Base-by-base conservation (phyloP, 2,797 vertebrate species). In the Phataginus tricuspis region DNA sequence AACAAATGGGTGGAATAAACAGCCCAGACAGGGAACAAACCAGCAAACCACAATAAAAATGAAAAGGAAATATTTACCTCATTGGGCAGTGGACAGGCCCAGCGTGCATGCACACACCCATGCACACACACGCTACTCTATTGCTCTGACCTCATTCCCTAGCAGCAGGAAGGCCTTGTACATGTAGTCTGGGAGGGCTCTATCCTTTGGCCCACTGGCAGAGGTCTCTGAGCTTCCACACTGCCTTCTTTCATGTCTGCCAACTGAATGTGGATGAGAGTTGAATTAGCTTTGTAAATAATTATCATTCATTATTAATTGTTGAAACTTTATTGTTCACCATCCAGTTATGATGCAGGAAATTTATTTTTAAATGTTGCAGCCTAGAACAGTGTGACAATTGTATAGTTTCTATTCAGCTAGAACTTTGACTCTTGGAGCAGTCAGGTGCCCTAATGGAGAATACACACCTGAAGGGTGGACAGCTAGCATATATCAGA, bases 41-140 rank as follows among this genome's bases (percentile, higher is more conserved):
- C 78, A 90, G 59, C 37, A 87, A 86, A 93, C 39, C 37, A 61
- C 37, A 86, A 37, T 39, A 74, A 92, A 86, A 68, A 77, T 34
- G 31, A 71, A 53, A 78, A 87, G 75, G 31, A 96, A 97, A 71
- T 80, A 49, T 80, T 95, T 80, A 87, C 37, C 34, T 93, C 11
- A 27, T 6, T 14, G 7, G 39, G 29, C 37, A 27, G 45, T 68
- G 53, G 21, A 49, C 27, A 63, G 6, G 23, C n/a, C 79, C 23
- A 37, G 55, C 27, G 34, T 1, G 1, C 53, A 53, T 0, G 0
- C 63, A 51, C 19, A 34, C 55, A 31, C 11, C 10, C 23, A 2
- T 8, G 25, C 8, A 14, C 63, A 42, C 9, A 18, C 18, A 25
- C 29, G 34, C 14, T 8, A 1, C 4, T 29, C 21, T 14, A 13